Evolutionary conservation across 2,113 vertebrate genomes (phyloP).

Genomic region (Electrona antarctica): DNA sequence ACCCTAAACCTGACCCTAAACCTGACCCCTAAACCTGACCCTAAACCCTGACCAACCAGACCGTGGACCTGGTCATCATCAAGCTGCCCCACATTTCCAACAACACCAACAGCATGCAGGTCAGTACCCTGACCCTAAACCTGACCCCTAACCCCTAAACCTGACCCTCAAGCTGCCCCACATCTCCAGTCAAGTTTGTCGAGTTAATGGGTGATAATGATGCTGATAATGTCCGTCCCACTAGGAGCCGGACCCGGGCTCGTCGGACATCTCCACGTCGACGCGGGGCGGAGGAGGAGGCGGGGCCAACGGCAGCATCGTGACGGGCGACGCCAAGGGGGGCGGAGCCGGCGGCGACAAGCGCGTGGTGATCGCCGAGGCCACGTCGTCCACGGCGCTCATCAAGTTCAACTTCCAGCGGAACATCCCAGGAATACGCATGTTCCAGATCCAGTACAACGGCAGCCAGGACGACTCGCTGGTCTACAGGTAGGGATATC

Average conservation of each 20-base stretch:
- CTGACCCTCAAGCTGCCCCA: too few relatives aligned
- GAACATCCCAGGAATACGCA: slow-evolving; percentile 97
- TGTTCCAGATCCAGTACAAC: slow-evolving; percentile 99
- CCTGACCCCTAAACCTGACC: too few relatives aligned
- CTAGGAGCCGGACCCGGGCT: slow-evolving; percentile 90
- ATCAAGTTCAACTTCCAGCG: slow-evolving; percentile 99
- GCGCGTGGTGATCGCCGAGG: slow-evolving; percentile 93
- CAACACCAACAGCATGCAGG: slow-evolving; percentile 95
- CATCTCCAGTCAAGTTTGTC: too few relatives aligned
- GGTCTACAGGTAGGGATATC: slow-evolving; percentile 89
- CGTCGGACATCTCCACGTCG: slow-evolving; percentile 96
- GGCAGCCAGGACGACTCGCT: slow-evolving; percentile 97
- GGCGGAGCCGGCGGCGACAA: slow-evolving; percentile 84
- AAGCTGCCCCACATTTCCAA: slow-evolving; percentile 97
- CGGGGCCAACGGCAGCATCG: slow-evolving; percentile 89
- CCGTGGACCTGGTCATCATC: slow-evolving; percentile 90
- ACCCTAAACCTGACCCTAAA: too few relatives aligned
- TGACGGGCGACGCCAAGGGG: slow-evolving; percentile 90
- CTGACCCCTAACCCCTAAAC: too few relatives aligned
- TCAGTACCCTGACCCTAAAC: too few relatives aligned
- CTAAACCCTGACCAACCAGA: slow-evolving; percentile 93
- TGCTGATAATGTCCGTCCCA: too few relatives aligned
- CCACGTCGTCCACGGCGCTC: slow-evolving; percentile 93
- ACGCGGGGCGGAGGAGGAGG: slow-evolving; percentile 86
- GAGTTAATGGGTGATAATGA: too few relatives aligned